Conservation (phyloP, 2,888 invertebrate genomes). For the Drosophila algonquin region DNA sequence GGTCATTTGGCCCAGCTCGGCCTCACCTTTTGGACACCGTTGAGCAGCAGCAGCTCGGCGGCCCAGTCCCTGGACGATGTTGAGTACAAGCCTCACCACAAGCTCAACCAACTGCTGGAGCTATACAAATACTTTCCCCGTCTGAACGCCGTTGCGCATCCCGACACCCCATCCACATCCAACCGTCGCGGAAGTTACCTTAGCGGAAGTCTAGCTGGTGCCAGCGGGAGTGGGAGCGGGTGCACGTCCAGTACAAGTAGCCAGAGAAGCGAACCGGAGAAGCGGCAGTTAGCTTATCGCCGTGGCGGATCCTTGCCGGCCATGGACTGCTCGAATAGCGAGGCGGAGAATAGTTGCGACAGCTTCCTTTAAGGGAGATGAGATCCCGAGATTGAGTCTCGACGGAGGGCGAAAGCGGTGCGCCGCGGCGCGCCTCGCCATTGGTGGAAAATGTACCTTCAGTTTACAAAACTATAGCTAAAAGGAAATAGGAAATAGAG, state of each 20-base stretch:
- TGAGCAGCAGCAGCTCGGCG: constrained; percentile 78
- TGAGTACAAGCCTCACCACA: constrained; percentile 78
- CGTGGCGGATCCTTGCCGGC: constrained; percentile 80
- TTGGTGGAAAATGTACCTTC: constrained; percentile 64
- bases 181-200: constrained; percentile 62
- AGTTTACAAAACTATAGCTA: constrained; percentile 67
- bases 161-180: constrained; percentile 22
- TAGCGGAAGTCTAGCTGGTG: constrained; percentile 15
- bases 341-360: constrained; percentile 83
- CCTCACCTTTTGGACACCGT: constrained; percentile 92
- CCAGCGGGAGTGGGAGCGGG: constrained; percentile 14
- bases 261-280: constrained; percentile 23
- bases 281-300: constrained; percentile 60
- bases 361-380: constrained; percentile 66
- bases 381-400: constrained; percentile 4
- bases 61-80: constrained; percentile 71
- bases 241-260: constrained; percentile 30
- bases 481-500: constrained; percentile 13
- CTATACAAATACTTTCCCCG: constrained; percentile 81
- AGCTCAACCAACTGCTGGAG: constrained; percentile 79
- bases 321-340: constrained; percentile 82
- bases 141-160: constrained; percentile 40
- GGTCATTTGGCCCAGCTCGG: constrained; percentile 90
- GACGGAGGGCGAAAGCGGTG: constrained; percentile 7
- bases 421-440: background rate